Evolutionary conservation across 2,888 invertebrate species (phyloP).

Genomic region (Bellardia bayeri): DNA sequence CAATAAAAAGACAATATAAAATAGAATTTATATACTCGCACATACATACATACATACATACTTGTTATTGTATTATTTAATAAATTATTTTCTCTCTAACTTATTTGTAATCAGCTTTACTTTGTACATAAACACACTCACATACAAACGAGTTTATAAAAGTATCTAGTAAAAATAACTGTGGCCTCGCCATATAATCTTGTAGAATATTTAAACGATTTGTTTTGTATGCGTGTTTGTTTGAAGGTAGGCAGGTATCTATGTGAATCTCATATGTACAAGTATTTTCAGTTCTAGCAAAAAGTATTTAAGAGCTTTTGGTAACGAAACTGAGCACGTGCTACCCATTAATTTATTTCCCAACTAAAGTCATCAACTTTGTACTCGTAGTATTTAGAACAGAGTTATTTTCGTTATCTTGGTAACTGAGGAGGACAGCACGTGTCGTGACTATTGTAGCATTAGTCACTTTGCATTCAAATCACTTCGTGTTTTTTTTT

Average conservation of each 20-base stretch:
- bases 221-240: neutral
- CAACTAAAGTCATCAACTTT: slow-evolving; percentile 73
- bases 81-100: slow-evolving; percentile 60
- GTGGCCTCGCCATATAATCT: neutral
- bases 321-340: slow-evolving; percentile 77
- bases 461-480: slow-evolving; percentile 73
- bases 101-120: slow-evolving; percentile 60
- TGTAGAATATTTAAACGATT: slow-evolving; percentile 27
- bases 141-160: neutral
- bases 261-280: slow-evolving; percentile 13
- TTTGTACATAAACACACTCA: slow-evolving; percentile 27
- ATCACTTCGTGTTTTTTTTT: slow-evolving; percentile 40
- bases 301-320: slow-evolving; percentile 52
- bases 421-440: slow-evolving; percentile 60
- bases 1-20: slow-evolving; percentile 54
- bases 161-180: too few relatives aligned
- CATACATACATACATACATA: neutral
- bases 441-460: slow-evolving; percentile 65
- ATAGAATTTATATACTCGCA: slow-evolving; percentile 51
- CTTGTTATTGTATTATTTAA: slow-evolving; percentile 35
- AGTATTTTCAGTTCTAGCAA: slow-evolving; percentile 28
- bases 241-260: neutral
- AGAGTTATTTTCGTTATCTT: slow-evolving; percentile 66
- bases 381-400: slow-evolving; percentile 57
- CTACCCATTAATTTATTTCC: slow-evolving; percentile 82